A percentile compares a stretch with the other conserved stretches of the same genome.
These are phyloP conservation scores for Musca domestica DNA, from an alignment of 1,140 invertebrate genomes.

Conservation along the genomic window DNA sequence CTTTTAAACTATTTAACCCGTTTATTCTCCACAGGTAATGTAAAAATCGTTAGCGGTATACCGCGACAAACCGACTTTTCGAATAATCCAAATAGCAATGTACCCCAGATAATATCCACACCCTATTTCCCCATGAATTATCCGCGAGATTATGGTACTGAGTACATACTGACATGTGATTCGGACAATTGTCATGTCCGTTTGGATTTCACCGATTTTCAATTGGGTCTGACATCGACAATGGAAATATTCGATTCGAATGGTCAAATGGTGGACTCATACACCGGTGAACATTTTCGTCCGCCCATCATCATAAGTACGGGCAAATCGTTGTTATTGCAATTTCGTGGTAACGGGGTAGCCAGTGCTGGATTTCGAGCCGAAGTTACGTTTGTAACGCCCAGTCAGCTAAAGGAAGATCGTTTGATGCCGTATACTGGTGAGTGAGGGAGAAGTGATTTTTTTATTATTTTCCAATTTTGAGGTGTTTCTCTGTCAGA, in stretches of 20 bases:
- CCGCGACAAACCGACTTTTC: conserved; percentile 39
- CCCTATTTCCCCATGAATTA: conserved; percentile 72
- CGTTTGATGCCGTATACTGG: conserved; percentile 61
- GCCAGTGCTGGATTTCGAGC: conserved; percentile 69
- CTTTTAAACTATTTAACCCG: not conserved
- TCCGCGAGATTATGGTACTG: conserved; percentile 66
- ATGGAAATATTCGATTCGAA: conserved; percentile 75
- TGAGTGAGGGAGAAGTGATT: conserved; percentile 33
- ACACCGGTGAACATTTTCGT: conserved; percentile 66
- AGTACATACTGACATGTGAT: conserved; percentile 65
- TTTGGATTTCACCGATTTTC: conserved; percentile 70
- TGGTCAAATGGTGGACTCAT: conserved; percentile 65
- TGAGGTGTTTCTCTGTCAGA: conserved; percentile 46
- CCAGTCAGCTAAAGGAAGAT: conserved; percentile 57
- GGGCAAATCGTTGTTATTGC: conserved; percentile 63
- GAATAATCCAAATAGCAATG: conserved; percentile 41
- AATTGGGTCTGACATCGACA: conserved; percentile 65
- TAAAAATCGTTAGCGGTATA: conserved; percentile 59
- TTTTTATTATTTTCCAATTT: not conserved
- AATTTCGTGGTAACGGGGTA: conserved; percentile 72
- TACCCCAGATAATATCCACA: conserved; percentile 55
- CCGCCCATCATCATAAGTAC: conserved; percentile 67
- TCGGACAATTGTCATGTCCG: conserved; percentile 61
- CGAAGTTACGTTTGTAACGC: conserved; percentile 64
- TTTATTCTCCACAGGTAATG: conserved; percentile 59